phyloP scores from a whole-genome alignment of 2,113 vertebrate species.

The Protobothrops flavoviridis region DNA sequence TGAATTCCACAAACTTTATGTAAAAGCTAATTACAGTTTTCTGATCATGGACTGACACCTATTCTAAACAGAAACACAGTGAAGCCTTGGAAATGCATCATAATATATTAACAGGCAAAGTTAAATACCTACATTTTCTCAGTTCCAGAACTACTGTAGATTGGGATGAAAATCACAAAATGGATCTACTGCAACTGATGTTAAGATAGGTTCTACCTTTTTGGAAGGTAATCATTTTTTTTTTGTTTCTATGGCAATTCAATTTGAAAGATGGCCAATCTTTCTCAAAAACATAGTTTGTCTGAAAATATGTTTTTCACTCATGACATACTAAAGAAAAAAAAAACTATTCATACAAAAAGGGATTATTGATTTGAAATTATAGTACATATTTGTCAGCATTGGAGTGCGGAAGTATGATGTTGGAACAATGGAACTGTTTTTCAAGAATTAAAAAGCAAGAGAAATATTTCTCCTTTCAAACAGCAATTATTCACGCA shows the following conservation, averaged over 20 bases:
- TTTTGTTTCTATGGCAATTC: constrained; percentile 13
- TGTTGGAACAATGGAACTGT: neutral
- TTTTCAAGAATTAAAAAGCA: neutral
- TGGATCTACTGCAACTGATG: neutral
- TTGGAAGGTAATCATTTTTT: neutral
- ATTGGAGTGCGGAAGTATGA: neutral
- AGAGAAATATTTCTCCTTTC: too few relatives aligned
- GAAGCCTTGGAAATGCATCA: neutral
- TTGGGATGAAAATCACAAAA: neutral
- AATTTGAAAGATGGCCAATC: neutral
- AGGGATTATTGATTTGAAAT: neutral
- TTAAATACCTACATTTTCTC: neutral
- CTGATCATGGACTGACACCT: too few relatives aligned
- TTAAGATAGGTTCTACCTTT: neutral
- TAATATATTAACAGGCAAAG: neutral
- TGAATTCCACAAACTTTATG: too few relatives aligned
- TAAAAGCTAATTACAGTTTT: too few relatives aligned
- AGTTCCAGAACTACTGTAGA: neutral
- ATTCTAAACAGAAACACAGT: too few relatives aligned
- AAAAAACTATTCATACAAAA: neutral
- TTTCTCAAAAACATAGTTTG: too few relatives aligned
- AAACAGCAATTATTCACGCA: neutral
- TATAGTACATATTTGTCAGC: neutral
- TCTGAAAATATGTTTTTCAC: neutral
- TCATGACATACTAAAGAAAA: neutral